phyloP scores from a whole-genome alignment of 2,888 invertebrate genomes.

The Choreutis nemorana region DNA sequence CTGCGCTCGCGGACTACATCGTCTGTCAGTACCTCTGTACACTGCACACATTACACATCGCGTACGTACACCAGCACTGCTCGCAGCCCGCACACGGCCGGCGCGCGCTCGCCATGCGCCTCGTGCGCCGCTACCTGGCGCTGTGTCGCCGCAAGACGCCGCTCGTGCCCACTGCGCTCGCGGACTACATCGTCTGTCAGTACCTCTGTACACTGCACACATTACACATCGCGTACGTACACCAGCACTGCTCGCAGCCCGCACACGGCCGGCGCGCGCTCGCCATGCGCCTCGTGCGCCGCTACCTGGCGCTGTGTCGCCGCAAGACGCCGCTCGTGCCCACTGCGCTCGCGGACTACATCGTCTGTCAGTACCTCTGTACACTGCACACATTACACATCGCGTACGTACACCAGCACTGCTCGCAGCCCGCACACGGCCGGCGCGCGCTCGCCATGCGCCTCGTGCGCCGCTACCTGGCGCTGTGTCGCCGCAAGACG shows the following conservation, averaged over 20 bases:
- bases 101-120: constrained; percentile 86
- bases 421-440: constrained; percentile 71
- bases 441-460: constrained; percentile 88
- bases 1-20: constrained; percentile 85
- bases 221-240: constrained; percentile 99
- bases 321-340: constrained; percentile 89
- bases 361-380: constrained; percentile 71
- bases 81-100: constrained; percentile 72
- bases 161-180: constrained; percentile 83
- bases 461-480: constrained; percentile 92
- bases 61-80: constrained; percentile 94
- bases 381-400: too few species aligned
- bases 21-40: constrained; percentile 68
- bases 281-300: constrained; percentile 92
- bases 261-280: constrained; percentile 72
- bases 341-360: constrained; percentile 83
- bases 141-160: constrained; percentile 92
- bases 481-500: constrained; percentile 87
- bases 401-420: constrained; percentile 95
- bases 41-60: too few species aligned
- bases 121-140: constrained; percentile 92
- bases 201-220: too few species aligned
- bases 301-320: constrained; percentile 92
- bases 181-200: constrained; percentile 84
- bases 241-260: constrained; percentile 85